Base-by-base conservation (phyloP, 2,888 invertebrate species). In the Homarus gammarus region DNA sequence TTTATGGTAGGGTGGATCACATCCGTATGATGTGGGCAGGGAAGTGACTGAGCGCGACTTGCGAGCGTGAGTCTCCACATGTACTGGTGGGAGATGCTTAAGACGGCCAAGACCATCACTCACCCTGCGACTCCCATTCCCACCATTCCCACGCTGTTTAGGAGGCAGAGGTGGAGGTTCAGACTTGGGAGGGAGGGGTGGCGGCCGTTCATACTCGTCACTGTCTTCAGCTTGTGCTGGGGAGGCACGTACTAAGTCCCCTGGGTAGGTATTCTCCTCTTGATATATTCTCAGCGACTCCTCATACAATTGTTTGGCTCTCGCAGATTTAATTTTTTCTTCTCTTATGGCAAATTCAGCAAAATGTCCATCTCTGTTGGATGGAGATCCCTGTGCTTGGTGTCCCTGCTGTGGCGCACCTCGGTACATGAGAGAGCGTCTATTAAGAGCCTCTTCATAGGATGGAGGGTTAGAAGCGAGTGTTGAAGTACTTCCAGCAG, bases 1-100 rank as follows among this genome's bases (percentile, higher is more conserved):
- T 83, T 91, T 91, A 68, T 92, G 91, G 36, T 89, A 87, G 40
- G 91, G 86, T n/a, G 91, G 85, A 36, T 90, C 87, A 86, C 88
- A 85, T 36, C 51, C 84, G 61, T 91, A 84, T 15, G 81, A 40
- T 36, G 85, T 61, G n/a, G 91, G 87, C 33, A 86, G 61, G 36
- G 87, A 85, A 81, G 90, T 87, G 70, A 87, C 90, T 12, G 84
- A 88, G 44, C 89, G 88, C 1, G 86, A 87, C 44, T 87, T 89
- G n/a, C 91, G 82, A 44, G 77, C 68, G 31, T 90, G 83, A 2
- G 86, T 83, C 36, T 91, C 91, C 92, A 96, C 95, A 93, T 96
- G 96, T 40, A 96, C 96, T 0, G 96, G 96, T 87, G 96, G 96
- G 92, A 95, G 94, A 93, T 96, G 96, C 93, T 95, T 95, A 72